Conservation (phyloP, 2,888 invertebrate genomes). For the Hirtodrosophila duncani region DNA sequence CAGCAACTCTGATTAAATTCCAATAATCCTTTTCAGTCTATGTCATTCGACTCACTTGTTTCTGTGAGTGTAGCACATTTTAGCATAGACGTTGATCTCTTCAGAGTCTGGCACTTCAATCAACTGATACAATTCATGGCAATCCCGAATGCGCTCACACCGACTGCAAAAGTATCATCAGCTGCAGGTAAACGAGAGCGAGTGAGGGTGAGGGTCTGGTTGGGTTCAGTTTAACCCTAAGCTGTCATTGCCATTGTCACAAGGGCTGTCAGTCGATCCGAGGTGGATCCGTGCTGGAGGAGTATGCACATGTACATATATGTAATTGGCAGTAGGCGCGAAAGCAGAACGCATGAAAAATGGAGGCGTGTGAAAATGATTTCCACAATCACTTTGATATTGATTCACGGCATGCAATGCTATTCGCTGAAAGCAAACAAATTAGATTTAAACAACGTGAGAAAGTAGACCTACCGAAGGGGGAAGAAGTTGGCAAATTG, state of each 20-base stretch:
- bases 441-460: conserved; percentile 27
- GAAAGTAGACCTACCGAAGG: conserved; percentile 12
- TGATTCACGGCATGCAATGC: too few species aligned
- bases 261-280: conserved; percentile 34
- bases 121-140: conserved; percentile 8
- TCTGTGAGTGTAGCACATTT: conserved; percentile 1
- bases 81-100: conserved; percentile 8
- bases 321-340: conserved; percentile 45
- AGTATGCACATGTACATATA: too few species aligned
- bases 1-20: too few species aligned
- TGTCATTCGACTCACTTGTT: too few species aligned
- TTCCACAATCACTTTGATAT: conserved; percentile 17
- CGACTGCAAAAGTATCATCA: background rate
- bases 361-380: conserved; percentile 47
- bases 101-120: conserved; percentile 7
- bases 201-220: conserved; percentile 3
- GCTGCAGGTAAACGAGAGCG: background rate
- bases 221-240: conserved; percentile 24
- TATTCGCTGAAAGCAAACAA: too few species aligned
- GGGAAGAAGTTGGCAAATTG: background rate
- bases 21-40: too few species aligned
- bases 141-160: too few species aligned
- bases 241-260: conserved; percentile 38
- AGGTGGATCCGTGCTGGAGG: too few species aligned
- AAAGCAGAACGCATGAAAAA: conserved; percentile 39